Conservation (phyloP, 2,797 vertebrate species). For the Balearica regulorum region DNA sequence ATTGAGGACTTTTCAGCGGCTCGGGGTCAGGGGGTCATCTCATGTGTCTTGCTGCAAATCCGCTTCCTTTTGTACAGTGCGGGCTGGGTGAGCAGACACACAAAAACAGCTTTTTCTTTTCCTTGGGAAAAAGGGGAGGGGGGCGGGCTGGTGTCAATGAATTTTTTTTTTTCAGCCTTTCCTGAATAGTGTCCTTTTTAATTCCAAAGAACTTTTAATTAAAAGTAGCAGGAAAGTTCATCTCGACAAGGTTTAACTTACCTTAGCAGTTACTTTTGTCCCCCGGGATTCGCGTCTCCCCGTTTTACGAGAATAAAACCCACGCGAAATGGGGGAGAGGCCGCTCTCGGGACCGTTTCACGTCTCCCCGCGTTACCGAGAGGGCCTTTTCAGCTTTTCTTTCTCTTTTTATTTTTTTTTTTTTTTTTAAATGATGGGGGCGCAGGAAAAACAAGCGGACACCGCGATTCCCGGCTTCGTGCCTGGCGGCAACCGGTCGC, state of each 20-base stretch:
- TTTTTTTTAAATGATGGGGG: neutral
- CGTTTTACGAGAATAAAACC: neutral
- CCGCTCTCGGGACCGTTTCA: neutral
- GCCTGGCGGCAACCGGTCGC: neutral
- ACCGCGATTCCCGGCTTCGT: neutral
- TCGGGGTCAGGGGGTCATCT: slow-evolving; percentile 90
- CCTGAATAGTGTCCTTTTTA: slow-evolving; percentile 84
- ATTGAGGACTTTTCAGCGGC: slow-evolving; percentile 89
- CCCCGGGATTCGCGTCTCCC: slow-evolving; percentile 56
- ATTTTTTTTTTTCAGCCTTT: slow-evolving; percentile 78
- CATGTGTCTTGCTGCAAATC: slow-evolving; percentile 88
- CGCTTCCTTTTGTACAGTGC: slow-evolving; percentile 98
- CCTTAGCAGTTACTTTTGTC: slow-evolving; percentile 79
- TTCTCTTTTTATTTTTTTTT: neutral
- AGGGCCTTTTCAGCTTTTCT: slow-evolving; percentile 23
- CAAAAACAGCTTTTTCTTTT: slow-evolving; percentile 86
- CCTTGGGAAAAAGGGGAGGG: slow-evolving; percentile 92
- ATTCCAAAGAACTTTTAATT: slow-evolving; percentile 83
- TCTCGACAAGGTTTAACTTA: slow-evolving; percentile 81
- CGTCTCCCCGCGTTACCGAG: neutral
- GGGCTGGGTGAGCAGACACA: slow-evolving; percentile 81
- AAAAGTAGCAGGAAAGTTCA: slow-evolving; percentile 80
- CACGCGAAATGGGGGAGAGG: neutral
- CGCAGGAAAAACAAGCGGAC: slow-evolving; percentile 30
- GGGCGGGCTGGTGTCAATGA: slow-evolving; percentile 83